These are phyloP conservation scores for Onchidella celtica DNA, from an alignment of 2,888 invertebrate genomes.

Conservation along the genomic window DNA sequence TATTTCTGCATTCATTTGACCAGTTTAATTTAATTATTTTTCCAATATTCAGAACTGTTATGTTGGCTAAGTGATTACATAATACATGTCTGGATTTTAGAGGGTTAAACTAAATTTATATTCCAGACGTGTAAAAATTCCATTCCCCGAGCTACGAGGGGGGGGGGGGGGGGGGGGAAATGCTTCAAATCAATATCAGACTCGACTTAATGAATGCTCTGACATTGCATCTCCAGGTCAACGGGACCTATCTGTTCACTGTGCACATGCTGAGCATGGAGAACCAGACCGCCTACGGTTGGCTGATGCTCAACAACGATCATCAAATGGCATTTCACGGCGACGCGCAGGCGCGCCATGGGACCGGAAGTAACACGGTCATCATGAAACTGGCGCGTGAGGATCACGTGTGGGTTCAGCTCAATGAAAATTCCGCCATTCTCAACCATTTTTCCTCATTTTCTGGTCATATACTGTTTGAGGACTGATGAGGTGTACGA, in stretches of 20 bases:
- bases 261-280: constrained; percentile 76
- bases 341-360: constrained; percentile 76
- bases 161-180: too few species aligned
- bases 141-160: too few species aligned
- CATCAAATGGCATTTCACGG: constrained; percentile 77
- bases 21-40: too few species aligned
- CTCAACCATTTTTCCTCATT: constrained; percentile 78
- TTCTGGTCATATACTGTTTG: constrained; percentile 76
- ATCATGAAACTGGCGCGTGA: constrained; percentile 72
- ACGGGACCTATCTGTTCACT: constrained; percentile 78
- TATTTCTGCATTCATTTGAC: too few species aligned
- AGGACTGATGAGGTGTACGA: constrained; percentile 58
- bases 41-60: too few species aligned
- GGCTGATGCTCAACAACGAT: constrained; percentile 78
- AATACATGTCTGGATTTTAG: not conserved
- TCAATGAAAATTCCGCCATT: constrained; percentile 75
- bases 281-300: constrained; percentile 75
- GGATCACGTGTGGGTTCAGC: constrained; percentile 78
- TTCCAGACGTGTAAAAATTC: too few species aligned
- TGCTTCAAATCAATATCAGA: too few species aligned
- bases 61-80: too few species aligned
- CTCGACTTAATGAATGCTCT: too few species aligned
- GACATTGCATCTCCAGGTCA: constrained; percentile 54
- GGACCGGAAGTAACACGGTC: constrained; percentile 77
- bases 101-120: not conserved